These are phyloP conservation scores for Megalonaias nervosa DNA, from an alignment of 1,140 invertebrate species.

Conservation along the genomic window DNA sequence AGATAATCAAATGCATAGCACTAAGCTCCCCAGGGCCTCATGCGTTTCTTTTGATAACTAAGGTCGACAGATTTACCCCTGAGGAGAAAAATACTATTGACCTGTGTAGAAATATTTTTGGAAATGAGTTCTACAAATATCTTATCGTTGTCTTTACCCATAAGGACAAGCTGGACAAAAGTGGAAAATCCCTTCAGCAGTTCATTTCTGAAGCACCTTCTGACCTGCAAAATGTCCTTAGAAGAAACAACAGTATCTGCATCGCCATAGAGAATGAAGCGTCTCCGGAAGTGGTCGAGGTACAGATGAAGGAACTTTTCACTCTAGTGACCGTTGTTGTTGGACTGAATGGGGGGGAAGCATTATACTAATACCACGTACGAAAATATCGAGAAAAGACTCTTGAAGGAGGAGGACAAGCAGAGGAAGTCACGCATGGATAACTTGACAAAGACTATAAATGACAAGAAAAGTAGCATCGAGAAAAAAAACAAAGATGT, in stretches of 20 bases:
- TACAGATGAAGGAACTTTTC: background rate
- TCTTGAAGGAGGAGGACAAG: no score
- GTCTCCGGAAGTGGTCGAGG: background rate
- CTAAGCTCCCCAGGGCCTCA: slow-evolving; percentile 34
- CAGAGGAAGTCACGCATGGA: no score
- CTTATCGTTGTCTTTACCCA: slow-evolving; percentile 12
- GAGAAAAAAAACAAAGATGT: no score
- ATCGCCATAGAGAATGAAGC: slow-evolving; percentile 6
- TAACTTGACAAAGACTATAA: no score
- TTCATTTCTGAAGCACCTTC: background rate
- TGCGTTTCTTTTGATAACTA: slow-evolving; percentile 27
- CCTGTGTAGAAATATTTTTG: background rate
- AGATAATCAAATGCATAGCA: slow-evolving; percentile 18
- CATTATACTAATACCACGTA: no score
- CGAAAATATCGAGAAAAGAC: no score
- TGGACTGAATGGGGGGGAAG: background rate
- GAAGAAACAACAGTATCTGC: background rate
- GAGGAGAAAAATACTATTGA: no score
- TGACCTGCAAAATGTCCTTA: background rate
- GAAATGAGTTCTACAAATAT: slow-evolving; percentile 2
- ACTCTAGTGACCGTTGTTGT: background rate
- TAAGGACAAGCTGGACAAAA: slow-evolving; percentile 7
- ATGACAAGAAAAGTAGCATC: no score
- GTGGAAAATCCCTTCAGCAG: background rate
- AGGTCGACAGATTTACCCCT: slow-evolving; percentile 16